A percentile compares a stretch with the other conserved stretches of the same genome.
These are phyloP conservation scores for Nasonia oneida DNA, from an alignment of 2,888 invertebrate species.

Conservation along the genomic window DNA sequence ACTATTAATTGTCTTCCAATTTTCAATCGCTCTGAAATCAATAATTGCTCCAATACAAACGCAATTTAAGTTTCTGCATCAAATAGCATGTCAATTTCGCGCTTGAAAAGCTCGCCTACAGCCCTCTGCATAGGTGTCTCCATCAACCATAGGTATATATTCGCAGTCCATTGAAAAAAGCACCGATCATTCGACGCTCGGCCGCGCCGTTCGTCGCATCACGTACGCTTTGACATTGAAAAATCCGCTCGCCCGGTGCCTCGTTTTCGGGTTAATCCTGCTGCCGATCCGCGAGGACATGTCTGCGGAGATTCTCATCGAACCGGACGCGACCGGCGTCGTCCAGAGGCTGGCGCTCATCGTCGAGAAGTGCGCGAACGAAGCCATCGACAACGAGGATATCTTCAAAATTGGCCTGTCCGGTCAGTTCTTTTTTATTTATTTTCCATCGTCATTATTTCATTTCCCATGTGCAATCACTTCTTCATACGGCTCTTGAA, in stretches of 20 bases:
- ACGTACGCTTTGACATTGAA: conserved; percentile 9
- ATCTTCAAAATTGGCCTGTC: conserved; percentile 89
- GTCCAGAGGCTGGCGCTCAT: conserved; percentile 82
- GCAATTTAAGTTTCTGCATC: no score
- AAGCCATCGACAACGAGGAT: conserved; percentile 83
- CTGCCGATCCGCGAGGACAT: conserved; percentile 51
- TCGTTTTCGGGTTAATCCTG: background rate
- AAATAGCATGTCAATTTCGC: background rate
- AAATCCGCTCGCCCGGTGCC: background rate
- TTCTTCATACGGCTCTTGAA: no score
- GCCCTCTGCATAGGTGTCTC: conserved; percentile 42
- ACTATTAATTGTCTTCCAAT: no score
- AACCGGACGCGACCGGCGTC: conserved; percentile 75
- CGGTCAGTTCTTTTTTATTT: conserved; percentile 80
- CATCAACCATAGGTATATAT: background rate
- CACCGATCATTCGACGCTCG: conserved; percentile 42
- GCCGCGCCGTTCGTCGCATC: background rate
- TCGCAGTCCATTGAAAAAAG: conserved; percentile 27
- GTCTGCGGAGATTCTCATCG: conserved; percentile 69
- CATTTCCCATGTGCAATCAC: no score
- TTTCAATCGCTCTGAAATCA: no score
- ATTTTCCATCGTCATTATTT: background rate
- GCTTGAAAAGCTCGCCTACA: background rate
- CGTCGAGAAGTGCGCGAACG: conserved; percentile 84
- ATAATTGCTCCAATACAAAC: no score